Base-by-base conservation (phyloP, 1,140 invertebrate species). In the Centruroides sculpturatus region DNA sequence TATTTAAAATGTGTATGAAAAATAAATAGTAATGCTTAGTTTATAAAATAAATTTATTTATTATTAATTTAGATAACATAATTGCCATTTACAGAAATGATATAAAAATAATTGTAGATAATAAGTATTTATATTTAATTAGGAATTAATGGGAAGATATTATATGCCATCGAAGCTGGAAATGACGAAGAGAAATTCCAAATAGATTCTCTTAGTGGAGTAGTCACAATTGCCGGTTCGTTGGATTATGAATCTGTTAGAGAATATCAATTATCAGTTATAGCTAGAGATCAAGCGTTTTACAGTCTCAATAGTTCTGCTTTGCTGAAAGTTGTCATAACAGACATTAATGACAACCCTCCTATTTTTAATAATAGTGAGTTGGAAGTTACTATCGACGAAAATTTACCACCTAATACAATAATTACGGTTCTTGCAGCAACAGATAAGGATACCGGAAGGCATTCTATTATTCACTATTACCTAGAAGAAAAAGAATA, bases 401-500 rank as follows among this genome's bases (percentile, higher is more conserved):
- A 96, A 76, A 94, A 94, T 74, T 84, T 87, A 48, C 83, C 88
- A n/a, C 70, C 83, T 36, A 93, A 94, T 71, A 90, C 89, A 5
- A 83, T 94, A 11, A 83, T 96, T 9, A 87, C 92, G 80, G 86
- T 85, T 3, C 82, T 98, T 48, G 89, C 90, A 72, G 93, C 93
- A 0, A 75, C 85, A 9, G 95, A 98, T 74, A 81, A 82, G 64
- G 95, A 98, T 77, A 89, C 92, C 75, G 94, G 90, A 9, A 79
- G 85, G 59, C 98, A 98, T 76, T 86, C 89, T 55, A 89, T 92
- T 72, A 84, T 97, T n/a, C 87, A 92, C 70, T 98, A 95, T 72
- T 83, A 80, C 53, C 77, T 96, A 60, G 67, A 71, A 5, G 71
- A 73, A 1, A 66, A 67, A 23, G 62, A 65, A 5, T 60, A 65